Conservation (phyloP, 2,888 invertebrate genomes). For the Cantharis rustica region DNA sequence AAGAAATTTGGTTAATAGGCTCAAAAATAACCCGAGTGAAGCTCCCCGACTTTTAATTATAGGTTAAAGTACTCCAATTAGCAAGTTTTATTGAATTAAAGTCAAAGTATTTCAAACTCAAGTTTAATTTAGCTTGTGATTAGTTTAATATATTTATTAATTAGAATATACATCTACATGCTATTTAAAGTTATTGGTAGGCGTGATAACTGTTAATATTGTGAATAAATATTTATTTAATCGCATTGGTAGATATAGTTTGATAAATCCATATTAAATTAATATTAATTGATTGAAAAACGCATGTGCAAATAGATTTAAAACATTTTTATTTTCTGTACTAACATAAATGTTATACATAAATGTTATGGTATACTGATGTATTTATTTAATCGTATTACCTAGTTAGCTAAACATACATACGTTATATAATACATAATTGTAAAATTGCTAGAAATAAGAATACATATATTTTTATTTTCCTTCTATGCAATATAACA, state of each 20-base stretch:
- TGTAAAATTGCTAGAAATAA: too few relatives aligned
- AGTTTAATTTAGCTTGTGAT: neutral
- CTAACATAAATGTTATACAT: neutral
- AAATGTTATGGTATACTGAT: too few relatives aligned
- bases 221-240: neutral
- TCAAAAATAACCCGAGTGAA: neutral
- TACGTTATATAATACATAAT: too few relatives aligned
- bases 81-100: neutral
- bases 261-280: neutral
- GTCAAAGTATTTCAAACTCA: neutral
- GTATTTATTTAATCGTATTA: too few relatives aligned
- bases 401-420: too few relatives aligned
- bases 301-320: neutral
- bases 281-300: neutral
- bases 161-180: neutral
- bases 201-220: neutral
- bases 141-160: neutral
- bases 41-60: neutral
- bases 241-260: neutral
- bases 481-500: neutral
- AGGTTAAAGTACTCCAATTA: neutral
- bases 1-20: neutral
- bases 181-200: neutral
- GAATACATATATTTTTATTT: neutral
- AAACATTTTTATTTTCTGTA: neutral